phyloP scores from a whole-genome alignment of 53 echinoderm and acorn worm species.

The Actinopyga echinites region DNA sequence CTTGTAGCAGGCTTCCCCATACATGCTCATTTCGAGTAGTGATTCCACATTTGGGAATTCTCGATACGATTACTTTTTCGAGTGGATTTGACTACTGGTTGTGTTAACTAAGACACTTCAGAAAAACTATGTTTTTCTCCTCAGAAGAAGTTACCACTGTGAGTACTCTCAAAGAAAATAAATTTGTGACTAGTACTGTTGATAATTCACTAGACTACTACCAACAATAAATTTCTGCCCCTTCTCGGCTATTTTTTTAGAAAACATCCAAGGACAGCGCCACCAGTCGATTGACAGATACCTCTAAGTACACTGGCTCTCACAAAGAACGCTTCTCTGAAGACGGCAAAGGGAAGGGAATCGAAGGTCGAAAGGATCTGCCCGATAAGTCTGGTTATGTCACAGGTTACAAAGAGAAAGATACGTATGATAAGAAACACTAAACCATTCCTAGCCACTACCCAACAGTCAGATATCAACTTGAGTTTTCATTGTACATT shows the following conservation, averaged over 20 bases:
- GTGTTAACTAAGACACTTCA: too few species aligned
- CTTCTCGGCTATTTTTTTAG: constrained; percentile 26
- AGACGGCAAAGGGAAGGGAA: constrained; percentile 74
- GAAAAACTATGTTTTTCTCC: too few species aligned
- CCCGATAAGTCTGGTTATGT: constrained; percentile 67
- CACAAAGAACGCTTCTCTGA: constrained; percentile 86
- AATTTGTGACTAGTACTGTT: not conserved
- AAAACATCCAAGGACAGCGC: constrained; percentile 49
- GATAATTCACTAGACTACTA: not conserved
- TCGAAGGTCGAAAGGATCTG: constrained; percentile 69
- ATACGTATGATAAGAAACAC: constrained; percentile 61
- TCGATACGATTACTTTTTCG: too few species aligned
- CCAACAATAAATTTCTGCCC: not conserved
- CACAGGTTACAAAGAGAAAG: constrained; percentile 60
- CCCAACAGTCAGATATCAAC: too few species aligned
- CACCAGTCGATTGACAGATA: constrained; percentile 73
- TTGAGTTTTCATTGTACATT: too few species aligned
- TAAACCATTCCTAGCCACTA: constrained; percentile 18
- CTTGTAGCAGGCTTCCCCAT: too few species aligned
- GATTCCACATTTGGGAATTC: too few species aligned
- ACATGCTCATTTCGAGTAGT: too few species aligned
- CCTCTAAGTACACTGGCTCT: constrained; percentile 79
- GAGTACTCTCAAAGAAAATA: too few species aligned
- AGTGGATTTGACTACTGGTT: too few species aligned
- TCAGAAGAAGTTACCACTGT: too few species aligned